phyloP scores from a whole-genome alignment of 2,113 vertebrate species.

The Otolemur garnettii region DNA sequence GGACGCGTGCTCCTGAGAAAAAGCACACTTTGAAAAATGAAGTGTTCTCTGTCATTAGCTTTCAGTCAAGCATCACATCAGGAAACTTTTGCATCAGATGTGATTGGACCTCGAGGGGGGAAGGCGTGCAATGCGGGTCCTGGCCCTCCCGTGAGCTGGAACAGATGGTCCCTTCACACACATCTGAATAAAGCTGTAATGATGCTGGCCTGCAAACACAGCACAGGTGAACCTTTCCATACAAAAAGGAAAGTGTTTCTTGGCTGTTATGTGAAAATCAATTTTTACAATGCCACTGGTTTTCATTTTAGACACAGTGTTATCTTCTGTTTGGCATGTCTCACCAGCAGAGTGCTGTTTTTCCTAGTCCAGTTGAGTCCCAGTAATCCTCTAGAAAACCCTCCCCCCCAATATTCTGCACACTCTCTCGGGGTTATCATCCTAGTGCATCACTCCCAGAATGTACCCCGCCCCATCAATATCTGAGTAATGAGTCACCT shows the following conservation, averaged over 20 bases:
- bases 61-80: constrained; percentile 81
- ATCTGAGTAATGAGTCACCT: neutral
- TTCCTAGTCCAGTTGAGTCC: neutral
- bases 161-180: constrained; percentile 80
- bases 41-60: constrained; percentile 80
- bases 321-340: constrained; percentile 1
- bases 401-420: neutral
- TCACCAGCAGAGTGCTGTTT: neutral
- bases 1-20: constrained; percentile 57
- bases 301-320: constrained; percentile 67
- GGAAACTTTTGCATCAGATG: constrained; percentile 71
- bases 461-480: neutral
- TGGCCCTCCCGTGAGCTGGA: constrained; percentile 68
- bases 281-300: neutral
- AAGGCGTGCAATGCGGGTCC: constrained; percentile 15
- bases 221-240: constrained; percentile 68
- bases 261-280: constrained; percentile 56
- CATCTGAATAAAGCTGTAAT: constrained; percentile 81
- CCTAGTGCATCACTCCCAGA: neutral
- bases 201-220: constrained; percentile 58
- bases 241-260: constrained; percentile 70
- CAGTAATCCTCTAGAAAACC: neutral
- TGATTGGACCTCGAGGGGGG: constrained; percentile 76
- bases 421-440: neutral
- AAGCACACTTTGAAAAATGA: constrained; percentile 79